A percentile compares a stretch with the other conserved stretches of the same genome.
Conservation (phyloP, 2,888 invertebrate genomes). For the Nemotelus pantherinus region DNA sequence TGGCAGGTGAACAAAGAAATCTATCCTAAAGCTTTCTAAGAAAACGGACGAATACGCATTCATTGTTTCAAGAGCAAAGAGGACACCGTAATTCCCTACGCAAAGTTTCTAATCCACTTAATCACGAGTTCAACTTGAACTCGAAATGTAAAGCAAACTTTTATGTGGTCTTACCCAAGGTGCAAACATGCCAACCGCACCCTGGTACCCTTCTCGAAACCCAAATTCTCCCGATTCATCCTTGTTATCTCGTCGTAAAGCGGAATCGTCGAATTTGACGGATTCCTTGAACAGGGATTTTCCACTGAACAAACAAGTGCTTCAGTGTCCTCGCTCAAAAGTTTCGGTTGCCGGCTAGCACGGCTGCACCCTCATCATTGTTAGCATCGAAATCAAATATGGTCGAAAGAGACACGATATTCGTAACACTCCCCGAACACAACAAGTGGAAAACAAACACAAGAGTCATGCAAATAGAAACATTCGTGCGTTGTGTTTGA, state of each 20-base stretch:
- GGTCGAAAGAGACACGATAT: slow-evolving; percentile 24
- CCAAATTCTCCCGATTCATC: slow-evolving; percentile 19
- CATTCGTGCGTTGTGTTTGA: slow-evolving; percentile 30
- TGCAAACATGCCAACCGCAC: slow-evolving; percentile 14
- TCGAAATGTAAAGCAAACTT: slow-evolving; percentile 20
- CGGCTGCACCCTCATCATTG: slow-evolving; percentile 17
- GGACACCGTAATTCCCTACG: background rate
- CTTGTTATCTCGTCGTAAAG: slow-evolving; percentile 26
- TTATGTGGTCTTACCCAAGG: slow-evolving; percentile 36
- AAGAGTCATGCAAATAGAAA: slow-evolving; percentile 44
- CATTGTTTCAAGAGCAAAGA: background rate
- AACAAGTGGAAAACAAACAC: slow-evolving; percentile 43
- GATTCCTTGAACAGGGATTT: slow-evolving; percentile 34
- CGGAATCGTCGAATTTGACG: slow-evolving; percentile 1
- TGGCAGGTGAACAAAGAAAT: background rate
- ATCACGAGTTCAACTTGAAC: slow-evolving; percentile 29
- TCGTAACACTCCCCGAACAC: slow-evolving; percentile 33
- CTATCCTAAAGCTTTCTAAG: slow-evolving; percentile 16
- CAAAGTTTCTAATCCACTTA: slow-evolving; percentile 41
- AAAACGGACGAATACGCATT: background rate
- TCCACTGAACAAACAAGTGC: slow-evolving; percentile 37
- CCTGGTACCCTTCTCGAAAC: background rate
- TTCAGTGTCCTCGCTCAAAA: background rate
- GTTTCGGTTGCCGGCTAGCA: background rate
- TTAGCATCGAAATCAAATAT: background rate